Base-by-base conservation (phyloP, 2,888 invertebrate genomes). In the Plebejus anna region DNA sequence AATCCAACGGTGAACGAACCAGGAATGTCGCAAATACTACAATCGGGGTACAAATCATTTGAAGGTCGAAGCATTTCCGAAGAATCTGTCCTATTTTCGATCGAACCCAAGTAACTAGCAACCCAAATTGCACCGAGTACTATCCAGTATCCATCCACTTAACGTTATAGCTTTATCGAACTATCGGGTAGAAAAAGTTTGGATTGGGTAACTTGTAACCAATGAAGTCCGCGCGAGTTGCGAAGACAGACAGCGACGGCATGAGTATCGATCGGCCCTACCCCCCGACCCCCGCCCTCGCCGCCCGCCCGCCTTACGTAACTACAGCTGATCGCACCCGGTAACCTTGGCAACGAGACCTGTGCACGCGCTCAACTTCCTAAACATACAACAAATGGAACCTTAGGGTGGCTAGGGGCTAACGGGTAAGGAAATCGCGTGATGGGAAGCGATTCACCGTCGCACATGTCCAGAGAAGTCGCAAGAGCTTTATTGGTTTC, bases 281-380 rank as follows among this genome's bases (percentile, higher is more conserved):
- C 87, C 86, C 83, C 86, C 84, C 84, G 85, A 76, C 77, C 76
- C 78, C 82, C 79, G 82, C 81, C 80, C 47, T 2, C 81, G 80
- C 83, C 81, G 82, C 81, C 81, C 84, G 84, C 85, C 85, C 84
- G 88, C 90, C 90, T 92, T 92, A 92, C 92, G 90, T 92, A 92
- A 92, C 89, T 87, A 90, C 92, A 92, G 92, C 92, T 92, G 92
- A 92, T 92, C 91, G 88, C 89, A 88, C 90, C 91, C 89, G 88
- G 91, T 92, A 92, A 92, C 92, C 92, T 92, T 92, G 91, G 86
- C 88, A 89, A 92, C 91, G 87, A 86, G 87, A 87, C 85, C 86
- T 85, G 85, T 86, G 89, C 88, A 89, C 88, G 87, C 87, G 84
- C 83, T 84, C 82, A 81, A 80, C 81, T 81, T 82, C 82, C 81